Conservation (phyloP, 2,888 invertebrate species). For the Brachynemurus nebulosus region DNA sequence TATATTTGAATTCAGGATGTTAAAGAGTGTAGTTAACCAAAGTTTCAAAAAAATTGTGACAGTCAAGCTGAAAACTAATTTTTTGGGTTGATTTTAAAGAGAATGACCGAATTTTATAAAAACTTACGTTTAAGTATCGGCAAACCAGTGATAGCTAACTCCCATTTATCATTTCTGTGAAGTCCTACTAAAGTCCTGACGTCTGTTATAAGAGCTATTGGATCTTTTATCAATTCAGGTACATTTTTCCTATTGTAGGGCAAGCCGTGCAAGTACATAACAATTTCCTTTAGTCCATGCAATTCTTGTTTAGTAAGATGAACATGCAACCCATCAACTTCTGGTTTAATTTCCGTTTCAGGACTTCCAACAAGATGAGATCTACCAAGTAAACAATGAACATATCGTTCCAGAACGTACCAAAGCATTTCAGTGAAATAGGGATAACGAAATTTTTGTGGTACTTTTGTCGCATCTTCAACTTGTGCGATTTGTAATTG, state of each 20-base stretch:
- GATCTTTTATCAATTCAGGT: conserved; percentile 78
- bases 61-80: no score
- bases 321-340: conserved; percentile 41
- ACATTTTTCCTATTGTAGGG: conserved; percentile 84
- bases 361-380: conserved; percentile 50
- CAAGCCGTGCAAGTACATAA: conserved; percentile 79
- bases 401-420: conserved; percentile 92
- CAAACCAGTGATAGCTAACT: conserved; percentile 69
- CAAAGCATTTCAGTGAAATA: conserved; percentile 97
- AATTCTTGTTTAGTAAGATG: conserved; percentile 69
- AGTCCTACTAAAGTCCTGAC: conserved; percentile 78
- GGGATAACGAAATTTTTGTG: conserved; percentile 94
- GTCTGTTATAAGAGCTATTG: conserved; percentile 78
- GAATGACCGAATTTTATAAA: no score
- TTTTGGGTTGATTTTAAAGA: no score
- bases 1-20: no score
- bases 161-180: conserved; percentile 75
- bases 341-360: conserved; percentile 21
- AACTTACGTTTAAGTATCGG: conserved; percentile 46
- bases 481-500: conserved; percentile 92
- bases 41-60: no score
- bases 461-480: conserved; percentile 91
- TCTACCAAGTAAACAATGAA: conserved; percentile 70
- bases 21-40: no score
- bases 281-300: conserved; percentile 74